Evolutionary conservation across 2,113 vertebrate genomes (phyloP).

Genomic region (Telmatochromis bifrenatus): DNA sequence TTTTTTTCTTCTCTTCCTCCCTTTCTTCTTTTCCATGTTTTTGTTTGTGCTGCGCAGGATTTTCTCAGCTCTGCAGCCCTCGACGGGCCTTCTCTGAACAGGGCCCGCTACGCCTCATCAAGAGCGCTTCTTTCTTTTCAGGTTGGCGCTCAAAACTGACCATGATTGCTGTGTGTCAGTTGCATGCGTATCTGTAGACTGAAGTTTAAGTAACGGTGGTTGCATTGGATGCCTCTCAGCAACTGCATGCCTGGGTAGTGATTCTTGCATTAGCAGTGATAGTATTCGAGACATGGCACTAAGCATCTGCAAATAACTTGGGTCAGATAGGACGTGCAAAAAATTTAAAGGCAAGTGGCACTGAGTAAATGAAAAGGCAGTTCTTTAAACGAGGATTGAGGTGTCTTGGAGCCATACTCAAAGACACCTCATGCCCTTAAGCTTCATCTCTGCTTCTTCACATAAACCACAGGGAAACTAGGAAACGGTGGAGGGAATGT

Average conservation of each 20-base stretch:
- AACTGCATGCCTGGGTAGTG: constrained; percentile 38
- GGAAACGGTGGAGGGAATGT: background rate
- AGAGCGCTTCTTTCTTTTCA: constrained; percentile 99
- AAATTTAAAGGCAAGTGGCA: background rate
- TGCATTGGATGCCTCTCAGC: background rate
- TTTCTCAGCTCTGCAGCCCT: constrained; percentile 99
- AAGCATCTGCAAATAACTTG: constrained; percentile 12
- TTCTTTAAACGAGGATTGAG: background rate
- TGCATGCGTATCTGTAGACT: constrained; percentile 41
- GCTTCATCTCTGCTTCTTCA: background rate
- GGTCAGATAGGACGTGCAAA: constrained; percentile 10
- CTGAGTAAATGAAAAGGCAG: background rate
- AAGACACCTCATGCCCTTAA: background rate
- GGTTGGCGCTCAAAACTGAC: constrained; percentile 84
- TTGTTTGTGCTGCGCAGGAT: constrained; percentile 90
- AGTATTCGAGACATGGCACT: background rate
- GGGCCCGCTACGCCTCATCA: constrained; percentile 98
- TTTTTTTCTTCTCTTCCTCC: background rate
- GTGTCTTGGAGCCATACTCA: background rate
- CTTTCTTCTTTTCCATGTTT: constrained; percentile 67
- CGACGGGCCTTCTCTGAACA: constrained; percentile 99
- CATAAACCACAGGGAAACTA: background rate
- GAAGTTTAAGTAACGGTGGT: background rate
- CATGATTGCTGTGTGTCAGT: constrained; percentile 22
- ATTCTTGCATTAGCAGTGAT: background rate